phyloP scores from a whole-genome alignment of 2,888 invertebrate genomes.

The Lamproptera curius region DNA sequence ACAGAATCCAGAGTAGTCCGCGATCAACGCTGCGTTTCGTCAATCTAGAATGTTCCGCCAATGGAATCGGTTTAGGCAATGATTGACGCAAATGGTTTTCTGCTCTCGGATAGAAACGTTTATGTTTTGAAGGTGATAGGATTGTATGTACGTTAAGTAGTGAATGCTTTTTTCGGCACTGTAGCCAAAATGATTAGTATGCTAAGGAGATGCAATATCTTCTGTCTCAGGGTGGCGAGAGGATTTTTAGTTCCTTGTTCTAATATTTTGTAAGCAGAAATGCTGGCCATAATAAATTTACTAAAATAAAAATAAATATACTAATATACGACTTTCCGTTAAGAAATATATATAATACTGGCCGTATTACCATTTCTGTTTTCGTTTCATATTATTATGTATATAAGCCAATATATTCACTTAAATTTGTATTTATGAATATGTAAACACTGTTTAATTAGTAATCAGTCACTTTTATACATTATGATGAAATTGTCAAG shows the following conservation, averaged over 20 bases:
- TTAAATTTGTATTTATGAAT: too few species aligned
- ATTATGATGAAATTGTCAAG: slow-evolving; percentile 5
- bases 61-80: neutral
- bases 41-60: neutral
- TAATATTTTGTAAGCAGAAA: neutral
- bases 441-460: neutral
- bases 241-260: neutral
- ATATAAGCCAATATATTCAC: too few species aligned
- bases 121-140: neutral
- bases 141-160: neutral
- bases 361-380: too few species aligned
- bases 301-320: neutral
- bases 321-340: too few species aligned
- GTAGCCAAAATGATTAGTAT: neutral
- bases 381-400: too few species aligned
- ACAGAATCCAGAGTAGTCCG: slow-evolving; percentile 48
- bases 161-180: neutral
- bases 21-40: slow-evolving; percentile 27
- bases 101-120: too few species aligned
- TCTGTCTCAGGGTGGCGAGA: too few species aligned
- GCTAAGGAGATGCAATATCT: neutral
- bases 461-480: neutral
- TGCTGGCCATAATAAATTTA: neutral
- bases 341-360: too few species aligned
- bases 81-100: neutral